Evolutionary conservation across 2,888 invertebrate species (phyloP).

Genomic region (Cyaniris semiargus): DNA sequence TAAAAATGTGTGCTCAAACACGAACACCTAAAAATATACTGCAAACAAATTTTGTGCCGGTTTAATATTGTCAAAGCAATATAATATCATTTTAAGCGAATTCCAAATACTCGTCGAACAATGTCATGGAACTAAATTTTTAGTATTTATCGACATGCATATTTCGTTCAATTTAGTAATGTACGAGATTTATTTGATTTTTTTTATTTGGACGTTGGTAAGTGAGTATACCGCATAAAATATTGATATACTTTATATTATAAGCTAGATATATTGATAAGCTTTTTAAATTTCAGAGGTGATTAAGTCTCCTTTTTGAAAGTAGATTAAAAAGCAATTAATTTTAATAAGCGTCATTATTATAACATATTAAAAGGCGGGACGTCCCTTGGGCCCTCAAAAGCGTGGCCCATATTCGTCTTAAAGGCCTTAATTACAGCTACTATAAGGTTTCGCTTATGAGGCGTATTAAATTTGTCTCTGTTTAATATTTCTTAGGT

Average conservation of each 20-base stretch:
- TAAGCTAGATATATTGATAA: no score
- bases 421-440: background rate
- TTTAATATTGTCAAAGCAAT: conserved; percentile 4
- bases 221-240: no score
- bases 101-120: background rate
- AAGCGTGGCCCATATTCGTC: conserved; percentile 4
- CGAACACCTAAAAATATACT: background rate
- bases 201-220: background rate
- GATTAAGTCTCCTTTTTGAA: background rate
- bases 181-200: background rate
- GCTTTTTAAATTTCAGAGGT: no score
- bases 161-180: conserved; percentile 12
- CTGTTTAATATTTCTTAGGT: background rate
- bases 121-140: conserved; percentile 3
- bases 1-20: background rate
- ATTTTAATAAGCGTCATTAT: conserved; percentile 1
- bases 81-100: conserved; percentile 2
- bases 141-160: conserved; percentile 2
- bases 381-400: background rate
- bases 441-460: background rate
- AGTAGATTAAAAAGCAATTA: background rate
- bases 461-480: background rate
- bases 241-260: no score
- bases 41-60: background rate
- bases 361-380: background rate